phyloP scores from a whole-genome alignment of 2,888 invertebrate species.

The Temnothorax unifasciatus region DNA sequence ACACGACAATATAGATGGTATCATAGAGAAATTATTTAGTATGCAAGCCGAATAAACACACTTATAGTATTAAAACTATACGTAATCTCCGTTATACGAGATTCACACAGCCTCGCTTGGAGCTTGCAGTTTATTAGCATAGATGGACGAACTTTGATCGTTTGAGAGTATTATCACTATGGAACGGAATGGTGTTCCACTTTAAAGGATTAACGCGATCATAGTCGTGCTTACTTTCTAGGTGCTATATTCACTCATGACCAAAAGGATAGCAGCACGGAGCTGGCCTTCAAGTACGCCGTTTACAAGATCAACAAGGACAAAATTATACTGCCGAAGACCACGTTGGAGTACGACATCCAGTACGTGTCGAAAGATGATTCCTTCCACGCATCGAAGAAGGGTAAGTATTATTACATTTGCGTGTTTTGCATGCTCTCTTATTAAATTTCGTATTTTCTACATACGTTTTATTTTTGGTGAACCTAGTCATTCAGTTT shows the following conservation, averaged over 20 bases:
- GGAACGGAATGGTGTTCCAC: constrained; percentile 48
- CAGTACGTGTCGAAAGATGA: constrained; percentile 92
- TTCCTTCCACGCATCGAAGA: constrained; percentile 93
- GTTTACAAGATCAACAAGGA: constrained; percentile 93
- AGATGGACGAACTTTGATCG: constrained; percentile 62
- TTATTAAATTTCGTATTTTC: not conserved
- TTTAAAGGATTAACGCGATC: constrained; percentile 47
- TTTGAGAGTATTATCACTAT: constrained; percentile 31
- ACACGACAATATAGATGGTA: not conserved
- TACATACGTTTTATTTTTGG: not conserved
- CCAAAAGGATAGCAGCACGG: constrained; percentile 90
- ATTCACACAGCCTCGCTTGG: not conserved
- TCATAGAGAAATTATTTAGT: not conserved
- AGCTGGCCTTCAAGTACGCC: constrained; percentile 93
- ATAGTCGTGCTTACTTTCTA: constrained; percentile 84
- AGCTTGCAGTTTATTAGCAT: constrained; percentile 61
- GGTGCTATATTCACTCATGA: constrained; percentile 93
- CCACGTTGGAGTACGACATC: constrained; percentile 91
- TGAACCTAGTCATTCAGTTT: not conserved
- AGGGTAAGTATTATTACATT: constrained; percentile 87
- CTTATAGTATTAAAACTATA: constrained; percentile 10
- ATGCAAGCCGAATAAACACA: not conserved
- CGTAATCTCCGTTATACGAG: constrained; percentile 25
- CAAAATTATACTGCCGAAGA: constrained; percentile 90
- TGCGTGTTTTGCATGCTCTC: not conserved